Percentiles rank a stretch among this genome's conserved stretches.
phyloP scores from a whole-genome alignment of 2,888 invertebrate species.

The Agonopterix alstromeriana region DNA sequence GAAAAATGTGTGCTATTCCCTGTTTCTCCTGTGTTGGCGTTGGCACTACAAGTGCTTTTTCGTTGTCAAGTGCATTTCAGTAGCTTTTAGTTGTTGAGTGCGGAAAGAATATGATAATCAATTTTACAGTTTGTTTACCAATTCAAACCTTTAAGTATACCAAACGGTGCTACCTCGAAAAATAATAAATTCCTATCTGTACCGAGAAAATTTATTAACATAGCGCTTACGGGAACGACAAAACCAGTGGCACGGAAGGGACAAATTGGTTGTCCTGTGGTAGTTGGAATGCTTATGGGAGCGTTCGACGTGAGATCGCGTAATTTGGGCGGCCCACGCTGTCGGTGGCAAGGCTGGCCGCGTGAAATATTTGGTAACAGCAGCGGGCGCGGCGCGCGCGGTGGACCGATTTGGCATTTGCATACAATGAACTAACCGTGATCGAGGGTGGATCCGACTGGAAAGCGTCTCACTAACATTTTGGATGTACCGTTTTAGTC shows the following conservation, averaged over 20 bases:
- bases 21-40: too few species aligned
- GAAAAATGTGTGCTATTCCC: too few species aligned
- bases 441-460: slow-evolving; percentile 50
- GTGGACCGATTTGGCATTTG: slow-evolving; percentile 46
- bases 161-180: too few species aligned
- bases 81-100: too few species aligned
- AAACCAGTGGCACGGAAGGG: slow-evolving; percentile 12
- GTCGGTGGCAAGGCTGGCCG: slow-evolving; percentile 34
- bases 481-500: slow-evolving; percentile 60
- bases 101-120: too few species aligned
- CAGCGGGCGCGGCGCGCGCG: slow-evolving; percentile 27
- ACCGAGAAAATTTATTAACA: slow-evolving; percentile 1
- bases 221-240: slow-evolving; percentile 3
- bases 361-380: slow-evolving; percentile 61
- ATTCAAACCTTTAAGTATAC: too few species aligned
- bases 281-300: slow-evolving; percentile 47
- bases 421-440: slow-evolving; percentile 58
- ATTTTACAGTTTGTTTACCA: too few species aligned
- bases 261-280: slow-evolving; percentile 55
- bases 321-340: slow-evolving; percentile 44
- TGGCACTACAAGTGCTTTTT: too few species aligned
- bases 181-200: too few species aligned
- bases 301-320: slow-evolving; percentile 36
- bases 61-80: too few species aligned
- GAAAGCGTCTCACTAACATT: slow-evolving; percentile 55